These are phyloP conservation scores for Tetramorium simillimum DNA, from an alignment of 1,140 invertebrate species.

Conservation along the genomic window DNA sequence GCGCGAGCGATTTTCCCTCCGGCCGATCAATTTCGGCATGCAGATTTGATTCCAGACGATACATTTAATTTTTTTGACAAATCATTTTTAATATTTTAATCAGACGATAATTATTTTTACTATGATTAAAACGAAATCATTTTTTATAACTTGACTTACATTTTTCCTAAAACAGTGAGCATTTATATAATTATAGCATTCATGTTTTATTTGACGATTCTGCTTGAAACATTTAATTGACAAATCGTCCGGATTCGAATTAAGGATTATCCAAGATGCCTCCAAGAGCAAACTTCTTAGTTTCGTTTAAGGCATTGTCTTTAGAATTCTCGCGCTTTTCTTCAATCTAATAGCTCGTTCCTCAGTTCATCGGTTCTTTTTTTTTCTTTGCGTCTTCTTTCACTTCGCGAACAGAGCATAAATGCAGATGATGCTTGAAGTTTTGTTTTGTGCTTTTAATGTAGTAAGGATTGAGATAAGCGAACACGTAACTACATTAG, in stretches of 20 bases:
- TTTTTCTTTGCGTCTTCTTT: constrained; percentile 11
- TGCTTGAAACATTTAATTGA: neutral
- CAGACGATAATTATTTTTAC: neutral
- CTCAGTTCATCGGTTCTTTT: constrained; percentile 34
- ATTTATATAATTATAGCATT: neutral
- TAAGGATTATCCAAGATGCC: neutral
- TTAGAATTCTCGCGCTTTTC: constrained; percentile 36
- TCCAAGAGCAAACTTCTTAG: constrained; percentile 44
- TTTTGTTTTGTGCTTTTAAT: constrained; percentile 46
- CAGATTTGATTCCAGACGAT: constrained; percentile 20
- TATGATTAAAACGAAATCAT: neutral
- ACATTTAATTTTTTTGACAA: neutral
- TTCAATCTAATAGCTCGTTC: constrained; percentile 29
- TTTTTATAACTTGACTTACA: neutral
- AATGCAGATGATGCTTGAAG: constrained; percentile 1
- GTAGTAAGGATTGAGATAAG: constrained; percentile 25
- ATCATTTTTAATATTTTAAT: neutral
- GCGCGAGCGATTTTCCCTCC: neutral
- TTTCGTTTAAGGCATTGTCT: constrained; percentile 26
- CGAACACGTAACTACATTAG: constrained; percentile 42
- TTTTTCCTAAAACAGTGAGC: neutral
- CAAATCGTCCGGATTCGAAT: constrained; percentile 21
- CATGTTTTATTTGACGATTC: neutral
- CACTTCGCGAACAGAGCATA: neutral
- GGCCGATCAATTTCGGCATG: neutral